A percentile compares a stretch with the other conserved stretches of the same genome.
These are phyloP conservation scores for Tortrix viridana DNA, from an alignment of 2,888 invertebrate species.

Conservation along the genomic window DNA sequence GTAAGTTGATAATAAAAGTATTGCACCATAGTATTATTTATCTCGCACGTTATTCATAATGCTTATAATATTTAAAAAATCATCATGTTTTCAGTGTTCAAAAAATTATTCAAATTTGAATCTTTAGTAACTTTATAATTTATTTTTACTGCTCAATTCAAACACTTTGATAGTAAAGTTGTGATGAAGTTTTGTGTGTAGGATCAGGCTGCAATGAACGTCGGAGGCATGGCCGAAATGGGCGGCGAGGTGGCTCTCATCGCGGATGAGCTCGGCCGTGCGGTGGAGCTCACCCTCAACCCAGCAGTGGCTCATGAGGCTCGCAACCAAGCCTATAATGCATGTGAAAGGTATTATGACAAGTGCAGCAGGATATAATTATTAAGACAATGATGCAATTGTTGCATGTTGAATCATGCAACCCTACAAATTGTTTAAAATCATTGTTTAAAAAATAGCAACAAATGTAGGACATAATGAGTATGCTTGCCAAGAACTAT, in stretches of 20 bases:
- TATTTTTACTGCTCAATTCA: no score
- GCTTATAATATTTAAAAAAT: no score
- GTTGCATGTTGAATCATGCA: not conserved
- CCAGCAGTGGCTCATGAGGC: constrained; percentile 90
- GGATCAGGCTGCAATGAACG: constrained; percentile 65
- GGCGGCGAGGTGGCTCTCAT: constrained; percentile 87
- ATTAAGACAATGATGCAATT: not conserved
- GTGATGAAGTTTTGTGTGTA: constrained; percentile 35
- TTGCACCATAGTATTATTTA: constrained; percentile 41
- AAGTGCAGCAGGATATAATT: no score
- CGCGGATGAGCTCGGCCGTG: constrained; percentile 91
- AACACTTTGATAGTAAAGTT: not conserved
- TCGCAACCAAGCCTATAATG: constrained; percentile 92
- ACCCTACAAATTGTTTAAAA: no score
- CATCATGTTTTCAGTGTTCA: not conserved
- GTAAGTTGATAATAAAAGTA: constrained; percentile 47
- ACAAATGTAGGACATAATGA: no score
- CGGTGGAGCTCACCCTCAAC: constrained; percentile 93
- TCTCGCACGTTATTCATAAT: constrained; percentile 1
- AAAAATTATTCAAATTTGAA: not conserved
- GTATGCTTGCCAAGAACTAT: no score
- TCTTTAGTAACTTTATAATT: no score
- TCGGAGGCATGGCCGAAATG: constrained; percentile 69
- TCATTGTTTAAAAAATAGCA: no score
- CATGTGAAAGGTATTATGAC: constrained; percentile 86